Evolutionary conservation across 23 tunicate genomes (phyloP).

Genomic region (Ciona savignyi): DNA sequence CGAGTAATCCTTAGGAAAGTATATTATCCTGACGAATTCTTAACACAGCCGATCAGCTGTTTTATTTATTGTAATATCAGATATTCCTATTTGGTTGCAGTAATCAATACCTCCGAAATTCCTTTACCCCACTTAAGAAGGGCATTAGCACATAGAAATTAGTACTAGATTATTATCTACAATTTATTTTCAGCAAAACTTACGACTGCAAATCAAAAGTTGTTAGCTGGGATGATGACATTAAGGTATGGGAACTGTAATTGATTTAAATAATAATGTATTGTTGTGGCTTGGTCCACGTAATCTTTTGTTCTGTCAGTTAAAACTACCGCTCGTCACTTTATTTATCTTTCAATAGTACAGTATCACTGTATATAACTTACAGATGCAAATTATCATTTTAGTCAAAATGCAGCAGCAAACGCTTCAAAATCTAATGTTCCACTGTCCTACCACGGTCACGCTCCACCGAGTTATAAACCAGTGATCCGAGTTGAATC

Average conservation of each 20-base stretch:
- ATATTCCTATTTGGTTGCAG: no score
- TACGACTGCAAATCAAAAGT: conserved; percentile 42
- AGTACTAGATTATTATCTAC: background rate
- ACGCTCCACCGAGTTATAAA: background rate
- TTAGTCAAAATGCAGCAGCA: background rate
- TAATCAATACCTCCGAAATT: no score
- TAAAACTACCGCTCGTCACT: no score
- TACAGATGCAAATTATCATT: no score
- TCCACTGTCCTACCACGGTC: background rate
- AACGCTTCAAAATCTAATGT: background rate
- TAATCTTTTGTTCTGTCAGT: no score
- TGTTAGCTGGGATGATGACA: conserved; percentile 26
- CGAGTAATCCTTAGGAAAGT: no score
- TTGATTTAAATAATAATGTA: no score
- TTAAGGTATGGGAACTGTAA: conserved; percentile 8
- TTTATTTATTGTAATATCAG: no score
- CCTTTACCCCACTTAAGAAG: background rate
- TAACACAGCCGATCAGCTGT: no score
- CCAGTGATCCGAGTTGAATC: background rate
- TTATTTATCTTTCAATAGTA: background rate
- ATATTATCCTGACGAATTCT: no score
- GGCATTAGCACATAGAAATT: background rate
- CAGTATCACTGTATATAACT: no score
- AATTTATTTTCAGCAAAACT: conserved; percentile 14
- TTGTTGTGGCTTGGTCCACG: background rate